Evolutionary conservation across 2,113 vertebrate species (phyloP).

Genomic region (Pomatostomus ruficeps): DNA sequence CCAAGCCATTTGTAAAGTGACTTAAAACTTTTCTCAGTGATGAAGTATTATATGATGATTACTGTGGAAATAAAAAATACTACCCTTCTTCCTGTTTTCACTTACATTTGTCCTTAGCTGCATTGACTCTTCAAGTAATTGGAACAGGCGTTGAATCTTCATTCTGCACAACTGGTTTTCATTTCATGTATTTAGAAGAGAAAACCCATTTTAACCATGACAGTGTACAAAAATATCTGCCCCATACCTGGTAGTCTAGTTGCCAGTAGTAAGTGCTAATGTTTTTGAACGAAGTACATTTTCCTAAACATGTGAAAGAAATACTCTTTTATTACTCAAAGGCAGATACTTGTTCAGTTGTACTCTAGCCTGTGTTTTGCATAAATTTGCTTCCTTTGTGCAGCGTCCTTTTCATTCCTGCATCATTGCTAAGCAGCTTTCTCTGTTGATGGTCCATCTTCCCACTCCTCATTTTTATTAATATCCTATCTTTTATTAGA

Average conservation of each 20-base stretch:
- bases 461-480: not conserved
- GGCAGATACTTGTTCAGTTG: not conserved
- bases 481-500: not conserved
- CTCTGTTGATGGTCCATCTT: not conserved
- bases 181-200: not conserved
- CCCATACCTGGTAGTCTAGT: not conserved
- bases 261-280: not conserved
- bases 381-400: not conserved
- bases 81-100: not conserved
- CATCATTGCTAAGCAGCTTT: not conserved
- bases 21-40: not conserved
- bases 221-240: not conserved
- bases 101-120: not conserved
- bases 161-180: not conserved
- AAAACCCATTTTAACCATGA: not conserved
- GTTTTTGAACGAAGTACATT: not conserved
- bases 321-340: not conserved
- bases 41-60: not conserved
- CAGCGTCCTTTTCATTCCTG: not conserved
- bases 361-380: not conserved
- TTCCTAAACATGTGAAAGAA: not conserved
- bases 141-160: not conserved
- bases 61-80: not conserved
- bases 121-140: not conserved
- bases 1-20: not conserved